Conservation (phyloP, 2,113 vertebrate genomes). For the Pseudopodoces humilis region DNA sequence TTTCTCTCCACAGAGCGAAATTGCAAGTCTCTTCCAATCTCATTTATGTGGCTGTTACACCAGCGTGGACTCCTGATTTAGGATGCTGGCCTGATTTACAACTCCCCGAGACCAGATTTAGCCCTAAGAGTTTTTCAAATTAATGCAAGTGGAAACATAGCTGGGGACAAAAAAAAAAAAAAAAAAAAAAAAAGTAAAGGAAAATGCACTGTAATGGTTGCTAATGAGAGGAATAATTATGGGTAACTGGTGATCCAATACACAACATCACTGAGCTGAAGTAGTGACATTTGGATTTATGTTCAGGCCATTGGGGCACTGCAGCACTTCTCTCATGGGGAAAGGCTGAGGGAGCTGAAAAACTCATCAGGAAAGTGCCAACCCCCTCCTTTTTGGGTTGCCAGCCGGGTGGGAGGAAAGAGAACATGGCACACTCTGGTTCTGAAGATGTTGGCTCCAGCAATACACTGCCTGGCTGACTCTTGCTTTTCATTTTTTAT, state of each 20-base stretch:
- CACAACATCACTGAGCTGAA: background rate
- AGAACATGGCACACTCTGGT: background rate
- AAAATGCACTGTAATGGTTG: background rate
- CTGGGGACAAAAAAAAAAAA: background rate
- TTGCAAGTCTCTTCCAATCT: conserved; percentile 12
- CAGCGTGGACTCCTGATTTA: background rate
- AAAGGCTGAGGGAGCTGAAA: background rate
- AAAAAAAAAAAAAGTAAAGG: background rate
- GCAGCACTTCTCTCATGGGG: background rate
- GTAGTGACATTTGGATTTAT: background rate
- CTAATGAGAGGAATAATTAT: background rate
- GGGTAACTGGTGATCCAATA: background rate
- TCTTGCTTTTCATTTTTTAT: background rate
- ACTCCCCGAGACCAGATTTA: background rate
- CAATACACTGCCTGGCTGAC: background rate
- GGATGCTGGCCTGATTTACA: background rate
- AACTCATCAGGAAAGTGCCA: background rate
- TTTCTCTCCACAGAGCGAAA: background rate
- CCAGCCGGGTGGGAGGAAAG: background rate
- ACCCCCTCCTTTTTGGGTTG: background rate
- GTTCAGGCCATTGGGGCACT: background rate
- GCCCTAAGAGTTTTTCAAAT: background rate
- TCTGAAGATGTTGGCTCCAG: background rate
- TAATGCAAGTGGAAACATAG: background rate
- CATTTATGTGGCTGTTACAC: background rate